A percentile compares a stretch with the other conserved stretches of the same genome.
These are phyloP conservation scores for Microctenopoma stevenorrisi DNA, from an alignment of 2,797 vertebrate genomes.

Conservation along the genomic window DNA sequence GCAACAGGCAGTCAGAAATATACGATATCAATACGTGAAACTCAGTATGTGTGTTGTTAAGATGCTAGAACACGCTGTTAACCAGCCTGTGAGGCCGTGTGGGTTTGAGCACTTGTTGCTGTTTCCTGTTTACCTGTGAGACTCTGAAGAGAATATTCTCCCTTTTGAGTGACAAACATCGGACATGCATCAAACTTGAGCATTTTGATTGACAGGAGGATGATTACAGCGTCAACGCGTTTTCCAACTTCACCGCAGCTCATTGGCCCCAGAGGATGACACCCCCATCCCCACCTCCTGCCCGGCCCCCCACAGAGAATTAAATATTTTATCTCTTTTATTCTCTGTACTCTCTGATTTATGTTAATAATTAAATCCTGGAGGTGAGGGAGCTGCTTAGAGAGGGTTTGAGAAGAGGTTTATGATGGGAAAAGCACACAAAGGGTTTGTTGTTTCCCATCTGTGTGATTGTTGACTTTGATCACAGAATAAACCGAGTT, in stretches of 20 bases:
- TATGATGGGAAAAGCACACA: background rate
- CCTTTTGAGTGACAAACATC: background rate
- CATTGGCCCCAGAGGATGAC: constrained; percentile 1
- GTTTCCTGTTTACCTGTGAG: background rate
- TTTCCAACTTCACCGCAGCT: background rate
- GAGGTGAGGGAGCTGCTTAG: background rate
- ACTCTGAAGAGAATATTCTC: background rate
- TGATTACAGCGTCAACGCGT: background rate
- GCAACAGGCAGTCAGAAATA: too few relatives aligned
- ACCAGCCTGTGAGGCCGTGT: too few relatives aligned
- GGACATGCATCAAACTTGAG: background rate
- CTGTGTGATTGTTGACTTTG: background rate
- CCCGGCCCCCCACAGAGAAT: background rate
- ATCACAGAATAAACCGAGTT: background rate
- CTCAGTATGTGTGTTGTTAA: too few relatives aligned
- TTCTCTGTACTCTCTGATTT: constrained; percentile 21
- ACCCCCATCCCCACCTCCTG: too few relatives aligned
- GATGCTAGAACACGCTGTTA: too few relatives aligned
- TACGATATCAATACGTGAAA: too few relatives aligned
- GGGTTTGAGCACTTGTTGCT: too few relatives aligned
- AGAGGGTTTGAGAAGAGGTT: background rate
- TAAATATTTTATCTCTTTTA: constrained; percentile 35
- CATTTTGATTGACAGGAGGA: background rate
- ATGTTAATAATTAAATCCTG: constrained; percentile 27
- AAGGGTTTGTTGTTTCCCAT: background rate